Evolutionary conservation across 2,888 invertebrate species (phyloP), one percentile per base, ranked within the genome.

Genomic region (Deilephila elpenor): DNA sequence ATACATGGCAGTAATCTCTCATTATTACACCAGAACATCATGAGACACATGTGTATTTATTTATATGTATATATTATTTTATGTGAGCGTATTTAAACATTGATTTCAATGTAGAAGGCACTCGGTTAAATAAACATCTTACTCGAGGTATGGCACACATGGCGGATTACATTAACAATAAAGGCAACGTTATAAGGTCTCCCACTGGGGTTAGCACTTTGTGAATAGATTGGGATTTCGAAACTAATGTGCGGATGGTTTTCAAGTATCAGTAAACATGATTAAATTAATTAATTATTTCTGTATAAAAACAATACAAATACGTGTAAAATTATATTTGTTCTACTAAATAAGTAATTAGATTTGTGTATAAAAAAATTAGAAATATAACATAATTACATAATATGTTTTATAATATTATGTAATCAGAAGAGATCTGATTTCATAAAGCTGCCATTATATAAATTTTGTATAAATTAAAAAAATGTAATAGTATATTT

Each of bases 141-240:
- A 74, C 51, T 62, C 44, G 75, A 75, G 70, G 72, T 74, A 79
- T 78, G 82, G 79, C 80, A 80, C 80, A 76, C 59, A 53, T 60
- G 82, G 78, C 77, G 76, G 76, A 77, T 56, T 72, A 59, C 53
- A 60, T 74, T 71, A 56, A 56, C 62, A 71, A 62, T 60, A 71
- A 79, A 78, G 77, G 75, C 79, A 77, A 77, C 62, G 34, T 44
- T 17, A 44, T 70, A 77, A 77, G 78, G 75, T 72, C 51, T 76
- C 77, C 73, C 8, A 5, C 1, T 29, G 59, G 79, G 80, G 78
- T 53, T 71, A 79, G 81, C 82, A 81, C 82, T 82, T 82, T 75
- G 80, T 81, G 80, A 80, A 76, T 77, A 76, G 56, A 71, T 74
- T 72, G 20, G 44, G 64, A 20, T 14, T 7, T 3, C 20, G 56